These are phyloP conservation scores for Bolinopsis microptera DNA, from an alignment of 37 sponge, comb jelly and placozoan genomes.

Conservation along the genomic window DNA sequence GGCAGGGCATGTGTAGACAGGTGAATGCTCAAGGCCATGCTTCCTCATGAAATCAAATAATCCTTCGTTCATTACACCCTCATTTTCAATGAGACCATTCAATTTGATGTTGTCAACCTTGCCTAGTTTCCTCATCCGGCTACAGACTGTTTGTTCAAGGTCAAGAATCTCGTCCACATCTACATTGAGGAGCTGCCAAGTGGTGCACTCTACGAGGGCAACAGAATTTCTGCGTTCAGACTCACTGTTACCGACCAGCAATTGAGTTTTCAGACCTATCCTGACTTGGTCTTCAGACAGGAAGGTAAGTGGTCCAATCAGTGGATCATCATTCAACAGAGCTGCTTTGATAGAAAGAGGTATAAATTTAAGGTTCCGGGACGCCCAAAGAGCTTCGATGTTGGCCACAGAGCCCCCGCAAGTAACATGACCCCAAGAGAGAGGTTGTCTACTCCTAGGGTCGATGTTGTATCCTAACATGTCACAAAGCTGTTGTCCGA, in stretches of 20 bases:
- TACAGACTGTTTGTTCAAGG: background rate
- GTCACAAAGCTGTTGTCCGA: conserved; percentile 42
- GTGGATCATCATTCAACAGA: background rate
- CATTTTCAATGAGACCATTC: background rate
- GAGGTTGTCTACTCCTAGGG: background rate
- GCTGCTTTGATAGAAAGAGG: conserved; percentile 2
- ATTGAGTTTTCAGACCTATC: background rate
- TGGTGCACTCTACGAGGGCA: background rate
- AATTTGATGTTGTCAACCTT: background rate
- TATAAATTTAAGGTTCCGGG: conserved; percentile 39
- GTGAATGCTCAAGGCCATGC: background rate
- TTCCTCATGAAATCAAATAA: background rate
- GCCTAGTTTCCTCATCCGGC: background rate
- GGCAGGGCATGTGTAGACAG: background rate
- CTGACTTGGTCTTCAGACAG: background rate
- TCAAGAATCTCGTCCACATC: conserved; percentile 6
- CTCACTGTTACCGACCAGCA: background rate
- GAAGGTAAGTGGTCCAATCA: background rate
- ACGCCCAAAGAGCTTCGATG: conserved; percentile 59
- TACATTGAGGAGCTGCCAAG: background rate
- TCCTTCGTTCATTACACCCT: background rate
- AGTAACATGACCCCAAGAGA: conserved; percentile 65
- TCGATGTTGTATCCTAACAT: conserved; percentile 56
- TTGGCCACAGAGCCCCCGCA: conserved; percentile 51
- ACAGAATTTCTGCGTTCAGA: background rate